Percentiles rank a stretch among this genome's conserved stretches.
These are phyloP conservation scores for Myotis lucifugus DNA, from an alignment of 2,113 vertebrate genomes.

Conservation along the genomic window DNA sequence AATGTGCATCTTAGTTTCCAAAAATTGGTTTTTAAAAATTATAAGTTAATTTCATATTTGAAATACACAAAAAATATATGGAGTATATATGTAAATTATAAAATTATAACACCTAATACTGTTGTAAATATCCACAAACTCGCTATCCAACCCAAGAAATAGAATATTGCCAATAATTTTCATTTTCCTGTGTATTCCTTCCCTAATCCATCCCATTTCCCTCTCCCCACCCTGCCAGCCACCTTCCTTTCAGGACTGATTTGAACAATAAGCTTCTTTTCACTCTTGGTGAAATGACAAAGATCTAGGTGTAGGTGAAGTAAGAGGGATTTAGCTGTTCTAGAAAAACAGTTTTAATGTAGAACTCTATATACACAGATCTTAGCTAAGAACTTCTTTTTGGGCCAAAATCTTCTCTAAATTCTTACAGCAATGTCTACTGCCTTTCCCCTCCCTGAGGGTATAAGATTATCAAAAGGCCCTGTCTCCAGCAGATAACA, in stretches of 20 bases:
- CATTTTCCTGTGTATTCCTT: background rate
- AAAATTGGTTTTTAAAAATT: background rate
- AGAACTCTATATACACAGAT: background rate
- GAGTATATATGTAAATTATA: background rate
- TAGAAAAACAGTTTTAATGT: background rate
- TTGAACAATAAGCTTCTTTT: background rate
- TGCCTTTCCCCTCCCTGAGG: background rate
- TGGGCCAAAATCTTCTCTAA: background rate
- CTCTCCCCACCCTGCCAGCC: no score
- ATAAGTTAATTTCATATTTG: background rate
- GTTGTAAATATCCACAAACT: background rate
- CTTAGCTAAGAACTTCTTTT: background rate
- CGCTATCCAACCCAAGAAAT: background rate
- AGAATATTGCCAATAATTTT: background rate
- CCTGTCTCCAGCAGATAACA: background rate
- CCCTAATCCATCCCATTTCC: background rate
- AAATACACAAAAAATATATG: background rate
- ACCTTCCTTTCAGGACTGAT: background rate
- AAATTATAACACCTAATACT: background rate
- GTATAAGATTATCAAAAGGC: background rate
- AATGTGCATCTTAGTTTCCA: background rate
- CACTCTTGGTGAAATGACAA: background rate
- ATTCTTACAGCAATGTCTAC: background rate
- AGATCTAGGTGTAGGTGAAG: background rate
- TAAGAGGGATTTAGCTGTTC: background rate